phyloP scores from a whole-genome alignment of 1,140 invertebrate genomes.

The Drosophila busckii region DNA sequence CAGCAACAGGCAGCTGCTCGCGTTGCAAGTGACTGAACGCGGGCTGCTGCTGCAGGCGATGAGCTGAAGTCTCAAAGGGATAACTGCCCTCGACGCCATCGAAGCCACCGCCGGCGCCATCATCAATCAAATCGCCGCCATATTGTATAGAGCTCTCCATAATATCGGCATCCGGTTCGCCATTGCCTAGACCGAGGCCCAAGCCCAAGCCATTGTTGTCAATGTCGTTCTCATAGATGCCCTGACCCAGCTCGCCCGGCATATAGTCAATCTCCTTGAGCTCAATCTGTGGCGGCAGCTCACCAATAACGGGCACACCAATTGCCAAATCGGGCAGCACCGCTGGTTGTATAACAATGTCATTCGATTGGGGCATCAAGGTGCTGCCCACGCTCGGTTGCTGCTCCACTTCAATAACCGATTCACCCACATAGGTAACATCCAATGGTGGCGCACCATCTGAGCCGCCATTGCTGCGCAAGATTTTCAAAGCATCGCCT shows the following conservation, averaged over 20 bases:
- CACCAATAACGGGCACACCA: constrained; percentile 75
- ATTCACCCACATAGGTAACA: constrained; percentile 76
- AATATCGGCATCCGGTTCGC: constrained; percentile 35
- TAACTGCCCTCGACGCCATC: constrained; percentile 73
- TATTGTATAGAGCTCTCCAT: constrained; percentile 73
- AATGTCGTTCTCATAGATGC: constrained; percentile 53
- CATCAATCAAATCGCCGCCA: constrained; percentile 71
- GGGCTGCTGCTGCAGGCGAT: constrained; percentile 35
- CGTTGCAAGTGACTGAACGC: constrained; percentile 61
- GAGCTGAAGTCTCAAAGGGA: constrained; percentile 61
- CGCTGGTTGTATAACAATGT: constrained; percentile 76
- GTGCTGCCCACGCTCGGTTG: constrained; percentile 25
- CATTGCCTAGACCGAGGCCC: constrained; percentile 15
- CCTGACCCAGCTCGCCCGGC: constrained; percentile 55
- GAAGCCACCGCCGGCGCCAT: constrained; percentile 68
- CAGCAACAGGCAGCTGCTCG: constrained; percentile 57
- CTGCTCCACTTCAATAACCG: constrained; percentile 76
- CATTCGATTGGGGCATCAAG: constrained; percentile 46
- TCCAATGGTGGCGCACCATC: constrained; percentile 67
- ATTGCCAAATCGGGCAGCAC: constrained; percentile 73
- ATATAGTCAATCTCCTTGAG: constrained; percentile 78
- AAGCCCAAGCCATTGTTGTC: constrained; percentile 46
- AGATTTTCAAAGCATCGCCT: constrained; percentile 65
- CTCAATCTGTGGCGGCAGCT: constrained; percentile 78
- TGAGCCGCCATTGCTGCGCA: constrained; percentile 30